Evolutionary conservation across 1,140 invertebrate species (phyloP).

Genomic region (Stegodyphus dumicola): DNA sequence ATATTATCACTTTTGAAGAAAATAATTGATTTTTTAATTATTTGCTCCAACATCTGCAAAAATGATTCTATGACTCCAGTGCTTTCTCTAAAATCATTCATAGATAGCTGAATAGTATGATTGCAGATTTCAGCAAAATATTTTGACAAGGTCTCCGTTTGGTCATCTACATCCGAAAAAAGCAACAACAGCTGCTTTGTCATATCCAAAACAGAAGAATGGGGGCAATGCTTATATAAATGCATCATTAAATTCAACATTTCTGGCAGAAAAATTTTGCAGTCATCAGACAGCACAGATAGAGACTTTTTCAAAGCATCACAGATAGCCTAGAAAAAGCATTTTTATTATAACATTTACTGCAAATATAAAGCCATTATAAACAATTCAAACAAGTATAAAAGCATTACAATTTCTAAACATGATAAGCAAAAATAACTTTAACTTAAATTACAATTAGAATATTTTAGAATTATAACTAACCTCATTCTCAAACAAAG

Average conservation of each 20-base stretch:
- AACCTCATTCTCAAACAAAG: no score
- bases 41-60: constrained; percentile 46
- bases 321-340: constrained; percentile 75
- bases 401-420: no score
- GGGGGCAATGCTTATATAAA: constrained; percentile 78
- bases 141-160: constrained; percentile 32
- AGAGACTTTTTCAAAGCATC: constrained; percentile 77
- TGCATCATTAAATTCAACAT: constrained; percentile 77
- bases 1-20: constrained; percentile 48
- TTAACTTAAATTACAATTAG: no score
- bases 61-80: constrained; percentile 62
- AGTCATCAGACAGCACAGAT: constrained; percentile 76
- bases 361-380: constrained; percentile 9
- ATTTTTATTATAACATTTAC: neutral
- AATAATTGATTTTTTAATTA: constrained; percentile 28
- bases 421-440: no score
- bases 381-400: no score
- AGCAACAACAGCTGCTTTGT: constrained; percentile 74
- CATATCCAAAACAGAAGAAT: constrained; percentile 77
- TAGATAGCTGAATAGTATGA: constrained; percentile 51
- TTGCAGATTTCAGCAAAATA: constrained; percentile 62
- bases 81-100: constrained; percentile 61
- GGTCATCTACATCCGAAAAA: constrained; percentile 63
- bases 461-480: no score
- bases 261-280: constrained; percentile 74